These are phyloP conservation scores for Troides oblongomaculatus DNA, from an alignment of 2,888 invertebrate genomes.

Conservation along the genomic window DNA sequence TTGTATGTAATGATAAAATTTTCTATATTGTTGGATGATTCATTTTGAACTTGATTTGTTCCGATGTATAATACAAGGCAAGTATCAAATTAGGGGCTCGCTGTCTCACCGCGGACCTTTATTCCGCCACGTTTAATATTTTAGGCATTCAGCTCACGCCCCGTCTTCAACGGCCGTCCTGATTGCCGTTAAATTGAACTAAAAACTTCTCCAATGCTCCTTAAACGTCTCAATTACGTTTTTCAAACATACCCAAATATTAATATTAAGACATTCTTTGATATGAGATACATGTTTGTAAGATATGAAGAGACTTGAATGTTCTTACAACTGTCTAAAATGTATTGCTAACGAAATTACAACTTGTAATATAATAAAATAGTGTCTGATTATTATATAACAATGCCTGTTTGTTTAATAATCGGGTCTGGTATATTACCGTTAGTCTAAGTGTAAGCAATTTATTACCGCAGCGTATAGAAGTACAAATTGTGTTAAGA, in stretches of 20 bases:
- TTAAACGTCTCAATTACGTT: slow-evolving; percentile 75
- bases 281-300: too few relatives aligned
- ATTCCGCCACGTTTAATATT: slow-evolving; percentile 74
- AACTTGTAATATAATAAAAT: too few relatives aligned
- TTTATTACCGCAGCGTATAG: slow-evolving; percentile 64
- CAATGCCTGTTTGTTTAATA: too few relatives aligned
- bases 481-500: slow-evolving; percentile 65
- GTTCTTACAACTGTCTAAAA: too few relatives aligned
- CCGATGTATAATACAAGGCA: slow-evolving; percentile 42
- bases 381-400: too few relatives aligned
- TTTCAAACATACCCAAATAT: slow-evolving; percentile 19
- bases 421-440: too few relatives aligned
- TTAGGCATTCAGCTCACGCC: slow-evolving; percentile 76
- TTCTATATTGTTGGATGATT: too few relatives aligned
- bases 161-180: slow-evolving; percentile 76
- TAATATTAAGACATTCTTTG: too few relatives aligned
- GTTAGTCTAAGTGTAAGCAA: slow-evolving; percentile 35
- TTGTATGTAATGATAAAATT: too few relatives aligned
- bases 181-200: slow-evolving; percentile 81
- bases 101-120: slow-evolving; percentile 57
- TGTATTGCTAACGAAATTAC: too few relatives aligned
- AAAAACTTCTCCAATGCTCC: slow-evolving; percentile 78
- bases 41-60: slow-evolving; percentile 29
- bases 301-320: too few relatives aligned
- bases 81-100: slow-evolving; percentile 66